Evolutionary conservation across 2,888 invertebrate species (phyloP), one percentile per base, ranked within the genome.

Genomic region (Meloe dianella): DNA sequence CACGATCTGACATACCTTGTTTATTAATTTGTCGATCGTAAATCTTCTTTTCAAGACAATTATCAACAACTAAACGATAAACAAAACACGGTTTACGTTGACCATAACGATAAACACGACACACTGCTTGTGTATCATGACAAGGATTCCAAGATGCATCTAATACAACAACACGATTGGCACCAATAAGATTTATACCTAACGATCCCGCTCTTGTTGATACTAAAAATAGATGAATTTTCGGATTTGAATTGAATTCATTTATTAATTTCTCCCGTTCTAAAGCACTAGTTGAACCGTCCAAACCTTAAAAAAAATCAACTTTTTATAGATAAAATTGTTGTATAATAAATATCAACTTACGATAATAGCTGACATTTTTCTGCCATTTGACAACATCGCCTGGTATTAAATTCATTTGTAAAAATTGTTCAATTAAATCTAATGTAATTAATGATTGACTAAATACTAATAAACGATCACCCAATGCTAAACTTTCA

Each of bases 101-200:
- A 0, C 98, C 98, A 80, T 97, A 98, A 77, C 93, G 88, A 82
- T 96, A 96, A 51, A 98, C 97, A 74, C 98, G 87, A 82, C 98
- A 98, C 14, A 99, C 97, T 32, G 98, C 98, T 86, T 96, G 96
- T 0, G 96, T 95, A 81, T 98, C 98, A 79, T 99, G 98, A 80
- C 98, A 98, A 1, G 98, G 98, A 86, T 99, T 99, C 98, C 98
- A 99, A 47, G 96, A 97, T 14, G 98, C 98, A 83, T 99, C 99
- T 79, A 98, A 93, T 60, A 99, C 97, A 54, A 98, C 93, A 6
- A 98, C 98, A 35, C 99, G 88, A 84, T 98, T 98, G 0, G 99
- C 99, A 17, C 98, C 97, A 22, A 97, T 94, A 70, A 99, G 87
- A 85, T 99, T 99, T 72, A 99, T 98, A 9, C 99, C 99, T 35